Conservation (phyloP, 2,888 invertebrate genomes). For the Exephanes ischioxanthus region DNA sequence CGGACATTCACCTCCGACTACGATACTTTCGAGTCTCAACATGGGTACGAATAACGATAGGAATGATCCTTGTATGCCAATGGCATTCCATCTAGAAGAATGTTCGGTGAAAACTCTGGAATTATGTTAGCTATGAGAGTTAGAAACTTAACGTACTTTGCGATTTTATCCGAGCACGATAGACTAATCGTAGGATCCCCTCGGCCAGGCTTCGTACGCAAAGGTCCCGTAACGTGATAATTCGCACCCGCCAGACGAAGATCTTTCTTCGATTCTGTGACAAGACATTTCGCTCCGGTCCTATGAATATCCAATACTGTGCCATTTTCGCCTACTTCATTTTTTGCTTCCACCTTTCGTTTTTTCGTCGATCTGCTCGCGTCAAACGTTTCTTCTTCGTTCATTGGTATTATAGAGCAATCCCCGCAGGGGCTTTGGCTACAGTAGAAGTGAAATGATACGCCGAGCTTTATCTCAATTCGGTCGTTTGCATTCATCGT, state of each 20-base stretch:
- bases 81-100: slow-evolving; percentile 90
- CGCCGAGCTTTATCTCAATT: slow-evolving; percentile 86
- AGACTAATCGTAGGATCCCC: slow-evolving; percentile 95
- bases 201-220: slow-evolving; percentile 95
- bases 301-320: slow-evolving; percentile 86
- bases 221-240: slow-evolving; percentile 90
- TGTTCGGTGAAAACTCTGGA: background rate
- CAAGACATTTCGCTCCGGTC: slow-evolving; percentile 96
- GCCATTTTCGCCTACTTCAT: slow-evolving; percentile 72
- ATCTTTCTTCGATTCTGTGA: slow-evolving; percentile 87
- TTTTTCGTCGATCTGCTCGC: slow-evolving; percentile 46
- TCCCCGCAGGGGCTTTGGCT: slow-evolving; percentile 97
- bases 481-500: slow-evolving; percentile 78
- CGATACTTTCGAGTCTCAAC: slow-evolving; percentile 90
- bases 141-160: slow-evolving; percentile 82
- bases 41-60: slow-evolving; percentile 89
- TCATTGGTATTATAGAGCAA: slow-evolving; percentile 93
- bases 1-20: slow-evolving; percentile 89
- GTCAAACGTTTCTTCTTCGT: slow-evolving; percentile 69
- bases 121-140: slow-evolving; percentile 1
- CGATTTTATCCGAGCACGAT: slow-evolving; percentile 97
- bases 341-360: slow-evolving; percentile 53
- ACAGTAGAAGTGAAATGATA: slow-evolving; percentile 93
- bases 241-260: slow-evolving; percentile 86
- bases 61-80: slow-evolving; percentile 95